A percentile compares a stretch with the other conserved stretches of the same genome.
These are phyloP conservation scores for Rhingia rostrata DNA, from an alignment of 2,888 invertebrate genomes.

Conservation along the genomic window DNA sequence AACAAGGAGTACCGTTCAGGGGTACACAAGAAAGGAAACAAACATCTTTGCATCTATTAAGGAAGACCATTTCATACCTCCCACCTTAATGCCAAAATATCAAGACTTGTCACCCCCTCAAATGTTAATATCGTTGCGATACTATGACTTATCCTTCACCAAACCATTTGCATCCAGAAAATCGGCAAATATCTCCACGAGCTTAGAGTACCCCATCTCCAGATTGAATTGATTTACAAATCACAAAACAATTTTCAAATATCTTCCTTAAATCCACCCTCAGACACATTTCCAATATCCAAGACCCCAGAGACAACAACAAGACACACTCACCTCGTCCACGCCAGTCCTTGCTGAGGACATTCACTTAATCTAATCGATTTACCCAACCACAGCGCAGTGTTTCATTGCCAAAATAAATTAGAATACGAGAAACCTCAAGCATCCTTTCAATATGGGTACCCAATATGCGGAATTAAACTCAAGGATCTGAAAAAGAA, in stretches of 20 bases:
- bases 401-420: constrained; percentile 50
- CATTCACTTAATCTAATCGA: constrained; percentile 58
- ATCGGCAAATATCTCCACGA: too few species aligned
- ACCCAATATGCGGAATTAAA: constrained; percentile 61
- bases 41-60: too few species aligned
- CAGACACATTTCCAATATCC: constrained; percentile 21
- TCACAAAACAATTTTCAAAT: constrained; percentile 17
- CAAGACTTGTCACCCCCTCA: too few species aligned
- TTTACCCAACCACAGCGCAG: constrained; percentile 32
- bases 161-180: too few species aligned
- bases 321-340: constrained; percentile 38
- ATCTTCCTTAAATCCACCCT: not conserved
- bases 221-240: constrained; percentile 14
- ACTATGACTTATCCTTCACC: too few species aligned
- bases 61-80: too few species aligned
- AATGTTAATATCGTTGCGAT: too few species aligned
- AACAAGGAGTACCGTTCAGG: too few species aligned
- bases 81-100: too few species aligned
- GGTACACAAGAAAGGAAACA: too few species aligned
- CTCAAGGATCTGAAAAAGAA: constrained; percentile 24
- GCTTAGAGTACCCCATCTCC: too few species aligned
- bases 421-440: not conserved
- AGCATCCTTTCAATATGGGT: constrained; percentile 25
- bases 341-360: constrained; percentile 44
- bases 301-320: constrained; percentile 22